A percentile compares a stretch with the other conserved stretches of the same genome.
Conservation (phyloP, 2,888 invertebrate genomes). For the Adelphocoris suturalis region DNA sequence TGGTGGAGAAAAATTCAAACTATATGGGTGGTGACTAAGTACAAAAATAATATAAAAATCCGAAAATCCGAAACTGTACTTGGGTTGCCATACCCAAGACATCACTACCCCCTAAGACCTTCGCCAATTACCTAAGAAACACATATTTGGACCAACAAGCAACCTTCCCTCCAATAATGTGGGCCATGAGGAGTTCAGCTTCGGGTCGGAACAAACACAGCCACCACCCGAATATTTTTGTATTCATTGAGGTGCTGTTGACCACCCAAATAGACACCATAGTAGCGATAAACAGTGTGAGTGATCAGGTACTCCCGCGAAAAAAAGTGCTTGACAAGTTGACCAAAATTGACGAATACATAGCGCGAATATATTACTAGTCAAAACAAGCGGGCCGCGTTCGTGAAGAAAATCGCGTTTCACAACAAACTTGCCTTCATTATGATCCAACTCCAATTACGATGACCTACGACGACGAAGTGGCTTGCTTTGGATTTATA, state of each 20-base stretch:
- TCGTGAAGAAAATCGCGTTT: conserved; percentile 18
- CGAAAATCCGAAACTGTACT: not conserved
- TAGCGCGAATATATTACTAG: not conserved
- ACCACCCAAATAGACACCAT: conserved; percentile 34
- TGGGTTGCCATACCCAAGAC: not conserved
- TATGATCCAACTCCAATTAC: not conserved
- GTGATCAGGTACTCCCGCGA: not conserved
- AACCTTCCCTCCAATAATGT: conserved; percentile 28
- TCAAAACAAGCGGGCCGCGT: not conserved
- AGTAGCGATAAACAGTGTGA: not conserved
- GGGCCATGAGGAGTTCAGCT: conserved; percentile 25
- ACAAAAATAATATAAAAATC: conserved; percentile 16
- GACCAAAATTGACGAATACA: not conserved
- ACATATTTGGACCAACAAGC: not conserved
- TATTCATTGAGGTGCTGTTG: not conserved
- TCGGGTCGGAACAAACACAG: not conserved
- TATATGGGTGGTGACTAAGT: not conserved
- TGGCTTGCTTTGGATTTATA: not conserved
- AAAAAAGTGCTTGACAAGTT: conserved; percentile 9
- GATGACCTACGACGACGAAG: conserved; percentile 26
- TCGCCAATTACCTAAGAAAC: not conserved
- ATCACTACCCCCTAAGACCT: not conserved
- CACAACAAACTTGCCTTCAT: conserved; percentile 22
- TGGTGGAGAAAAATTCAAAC: not conserved
- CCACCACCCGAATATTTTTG: not conserved